Base-by-base conservation (phyloP, 2,888 invertebrate species). In the Electrophaes corylata region DNA sequence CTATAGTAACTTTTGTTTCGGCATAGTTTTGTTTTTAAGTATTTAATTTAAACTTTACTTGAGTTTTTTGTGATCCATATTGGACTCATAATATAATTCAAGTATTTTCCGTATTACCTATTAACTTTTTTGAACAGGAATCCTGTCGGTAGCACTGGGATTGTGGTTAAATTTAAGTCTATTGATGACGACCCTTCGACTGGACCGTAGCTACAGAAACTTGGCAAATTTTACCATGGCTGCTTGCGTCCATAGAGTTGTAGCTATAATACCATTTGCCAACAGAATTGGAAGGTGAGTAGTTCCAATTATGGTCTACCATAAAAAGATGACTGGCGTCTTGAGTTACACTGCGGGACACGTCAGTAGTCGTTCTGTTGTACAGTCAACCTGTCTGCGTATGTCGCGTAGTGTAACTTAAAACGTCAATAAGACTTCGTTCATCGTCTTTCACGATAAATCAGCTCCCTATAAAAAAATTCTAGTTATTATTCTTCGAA, bases 151-250 rank as follows among this genome's bases (percentile, higher is more conserved):
- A 26, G 51, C 75, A 2, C 58, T 80, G 4, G 73, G 76, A 50
- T 53, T 71, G 41, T 84, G 81, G 81, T 48, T 84, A 53, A 80
- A 73, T 51, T 52, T 74, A 41, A 68, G 70, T 37, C 66, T 86
- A 10, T 61, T 79, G 37, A 61, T 72, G 31, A 75, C 79, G 4
- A 72, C 67, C 57, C 70, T 86, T 54, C 70, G 73, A 46, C 60
- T 64, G 43, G 76, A 84, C 60, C 65, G 70, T 8, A 89, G 87
- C 69, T 91, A 92, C 69, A 76, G 87, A 19, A 81, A 89, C 64
- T 71, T 92, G 45, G 74, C 85, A 19, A 87, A 84, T 65, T 82
- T 88, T 64, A 83, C 83, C 20, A 65, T 83, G 33, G 74, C 81
- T 16, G 70, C 78, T n/a, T 76, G 70, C 46, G 20, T 77, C 11